Percentiles rank a stretch among this genome's conserved stretches.
phyloP scores from a whole-genome alignment of 2,888 invertebrate genomes.

The Hermaeophaga mercurialis region DNA sequence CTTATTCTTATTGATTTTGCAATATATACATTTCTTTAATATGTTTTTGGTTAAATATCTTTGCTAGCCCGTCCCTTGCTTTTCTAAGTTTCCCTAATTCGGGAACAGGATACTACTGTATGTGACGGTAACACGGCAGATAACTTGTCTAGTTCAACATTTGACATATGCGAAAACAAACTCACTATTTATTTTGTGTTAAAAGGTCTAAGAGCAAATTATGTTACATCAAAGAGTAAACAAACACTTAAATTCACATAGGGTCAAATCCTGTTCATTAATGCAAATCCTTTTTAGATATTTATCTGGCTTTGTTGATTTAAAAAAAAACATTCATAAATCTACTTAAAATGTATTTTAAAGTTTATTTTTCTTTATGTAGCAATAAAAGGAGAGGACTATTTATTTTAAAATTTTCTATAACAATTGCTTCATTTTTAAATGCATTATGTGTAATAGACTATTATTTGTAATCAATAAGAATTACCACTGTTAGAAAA shows the following conservation, averaged over 20 bases:
- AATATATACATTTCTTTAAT: too few relatives aligned
- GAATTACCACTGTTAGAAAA: not conserved
- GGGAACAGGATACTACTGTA: not conserved
- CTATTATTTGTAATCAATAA: not conserved
- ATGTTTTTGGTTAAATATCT: too few relatives aligned
- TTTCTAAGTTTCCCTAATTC: too few relatives aligned
- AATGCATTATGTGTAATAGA: not conserved
- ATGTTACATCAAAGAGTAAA: constrained; percentile 38
- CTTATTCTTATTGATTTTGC: too few relatives aligned
- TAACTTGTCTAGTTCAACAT: constrained; percentile 42
- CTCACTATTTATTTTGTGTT: constrained; percentile 49
- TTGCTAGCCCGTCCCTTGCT: too few relatives aligned
- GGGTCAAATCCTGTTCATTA: constrained; percentile 32
- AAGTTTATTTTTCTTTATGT: not conserved
- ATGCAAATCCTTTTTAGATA: constrained; percentile 34
- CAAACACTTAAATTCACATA: constrained; percentile 33
- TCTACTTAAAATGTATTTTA: too few relatives aligned
- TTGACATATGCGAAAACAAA: constrained; percentile 51
- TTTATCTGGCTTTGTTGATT: constrained; percentile 15
- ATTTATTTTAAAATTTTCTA: not conserved
- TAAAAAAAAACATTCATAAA: not conserved
- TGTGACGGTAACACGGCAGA: constrained; percentile 32
- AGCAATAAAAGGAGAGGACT: not conserved
- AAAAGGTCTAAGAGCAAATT: constrained; percentile 50
- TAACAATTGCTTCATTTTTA: not conserved